Base-by-base conservation (phyloP, 1,140 invertebrate genomes). In the Anastrepha ludens region DNA sequence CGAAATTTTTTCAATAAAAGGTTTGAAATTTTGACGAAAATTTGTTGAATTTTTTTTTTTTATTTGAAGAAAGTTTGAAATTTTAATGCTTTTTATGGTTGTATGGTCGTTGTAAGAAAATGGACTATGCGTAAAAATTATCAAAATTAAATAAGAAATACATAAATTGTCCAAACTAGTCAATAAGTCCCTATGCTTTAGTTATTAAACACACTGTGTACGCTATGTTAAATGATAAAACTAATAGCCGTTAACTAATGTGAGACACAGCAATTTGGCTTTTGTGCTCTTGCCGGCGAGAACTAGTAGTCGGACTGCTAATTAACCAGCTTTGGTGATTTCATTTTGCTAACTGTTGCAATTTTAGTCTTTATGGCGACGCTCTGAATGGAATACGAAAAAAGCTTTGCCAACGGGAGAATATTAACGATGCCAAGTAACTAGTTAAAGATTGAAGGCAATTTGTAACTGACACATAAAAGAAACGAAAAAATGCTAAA, bases 281-380 rank as follows among this genome's bases (percentile, higher is more conserved):
- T 70, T 74, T 44, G 67, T 29, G 6, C 74, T n/a, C 74, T 81
- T 20, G n/a, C 74, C 74, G 74, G 47, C 74, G 47, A 81, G 74
- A 81, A 50, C 74, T 41, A 81, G 17, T 81, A 81, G 47, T 13
- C 47, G 17, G 17, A 58, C n/a, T 47, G 74, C 74, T 81, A 81
- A 81, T 81, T 81, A 81, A 55, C 50, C 74, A 81, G 74, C 74
- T 81, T 81, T 81, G 74, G 47, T 81, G 74, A 81, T 81, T 81
- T 81, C 47, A 55, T 81, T 81, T 81, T 20, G 47, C 74, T 20
- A 58, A 81, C 47, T 50, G 47, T 41, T 29, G 50, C 47, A 50
- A 55, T 20, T 55, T 81, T n/a, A 81, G 74, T 81, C 50, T 58
- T 20, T 20, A 81, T 47, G 74, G 44, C 47, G 74, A 81, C 44